phyloP scores from a whole-genome alignment of 2,888 invertebrate species.

The Athalia cordata region DNA sequence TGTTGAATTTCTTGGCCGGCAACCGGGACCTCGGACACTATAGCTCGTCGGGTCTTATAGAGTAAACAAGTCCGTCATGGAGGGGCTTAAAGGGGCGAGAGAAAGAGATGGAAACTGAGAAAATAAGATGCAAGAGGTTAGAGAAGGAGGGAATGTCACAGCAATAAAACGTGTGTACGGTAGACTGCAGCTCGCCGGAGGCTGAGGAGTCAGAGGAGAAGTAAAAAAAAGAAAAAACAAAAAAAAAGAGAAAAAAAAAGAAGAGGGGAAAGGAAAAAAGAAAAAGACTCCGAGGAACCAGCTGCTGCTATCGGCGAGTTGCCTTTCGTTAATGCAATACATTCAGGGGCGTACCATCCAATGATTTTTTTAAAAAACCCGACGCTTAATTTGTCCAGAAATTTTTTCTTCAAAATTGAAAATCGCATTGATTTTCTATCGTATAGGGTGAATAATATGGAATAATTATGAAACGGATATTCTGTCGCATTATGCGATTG shows the following conservation, averaged over 20 bases:
- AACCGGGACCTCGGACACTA: constrained; percentile 33
- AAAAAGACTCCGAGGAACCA: constrained; percentile 3
- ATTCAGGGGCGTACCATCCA: constrained; percentile 15
- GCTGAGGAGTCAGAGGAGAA: background rate
- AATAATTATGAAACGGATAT: too few relatives aligned
- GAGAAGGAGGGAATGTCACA: constrained; percentile 1
- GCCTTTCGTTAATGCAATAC: background rate
- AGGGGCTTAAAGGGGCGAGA: background rate
- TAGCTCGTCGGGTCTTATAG: background rate
- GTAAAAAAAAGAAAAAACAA: constrained; percentile 17
- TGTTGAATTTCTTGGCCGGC: constrained; percentile 29
- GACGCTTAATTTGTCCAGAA: too few relatives aligned
- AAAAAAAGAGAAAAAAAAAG: background rate
- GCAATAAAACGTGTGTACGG: background rate
- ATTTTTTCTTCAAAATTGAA: too few relatives aligned
- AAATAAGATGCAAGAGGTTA: background rate
- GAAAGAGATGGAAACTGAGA: background rate
- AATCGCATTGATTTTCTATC: too few relatives aligned
- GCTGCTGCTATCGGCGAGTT: background rate
- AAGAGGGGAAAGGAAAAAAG: constrained; percentile 4
- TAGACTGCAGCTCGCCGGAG: background rate
- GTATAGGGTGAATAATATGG: too few relatives aligned
- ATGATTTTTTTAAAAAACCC: background rate
- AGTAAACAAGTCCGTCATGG: constrained; percentile 28
- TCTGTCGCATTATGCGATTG: too few relatives aligned